phyloP scores from a whole-genome alignment of 2,888 invertebrate species.

The Pachliopta kotzebuea region DNA sequence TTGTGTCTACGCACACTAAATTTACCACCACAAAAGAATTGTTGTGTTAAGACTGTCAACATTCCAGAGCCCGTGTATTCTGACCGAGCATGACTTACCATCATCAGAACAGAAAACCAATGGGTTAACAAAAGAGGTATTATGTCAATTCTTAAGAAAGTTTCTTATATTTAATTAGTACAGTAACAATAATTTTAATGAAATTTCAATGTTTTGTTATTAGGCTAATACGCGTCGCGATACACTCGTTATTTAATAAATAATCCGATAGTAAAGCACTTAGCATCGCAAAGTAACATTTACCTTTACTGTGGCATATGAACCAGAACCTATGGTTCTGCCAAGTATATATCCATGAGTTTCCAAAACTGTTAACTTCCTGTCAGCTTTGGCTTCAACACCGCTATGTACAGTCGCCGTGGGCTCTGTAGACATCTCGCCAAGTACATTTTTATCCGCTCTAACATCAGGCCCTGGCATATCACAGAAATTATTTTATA shows the following conservation, averaged over 20 bases:
- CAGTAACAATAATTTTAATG: no score
- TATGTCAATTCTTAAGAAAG: no score
- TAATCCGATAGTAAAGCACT: not conserved
- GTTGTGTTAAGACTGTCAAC: no score
- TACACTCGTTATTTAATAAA: not conserved
- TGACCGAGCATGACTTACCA: no score
- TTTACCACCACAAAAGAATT: no score
- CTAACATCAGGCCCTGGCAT: slow-evolving; percentile 78
- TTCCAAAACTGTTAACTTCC: slow-evolving; percentile 85
- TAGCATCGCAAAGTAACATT: not conserved
- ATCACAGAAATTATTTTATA: slow-evolving; percentile 65
- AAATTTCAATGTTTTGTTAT: no score
- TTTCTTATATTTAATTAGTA: no score
- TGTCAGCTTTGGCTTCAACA: slow-evolving; percentile 65
- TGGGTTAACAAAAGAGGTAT: no score
- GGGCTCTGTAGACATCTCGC: slow-evolving; percentile 73
- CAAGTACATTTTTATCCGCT: slow-evolving; percentile 74
- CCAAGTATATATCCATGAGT: slow-evolving; percentile 88
- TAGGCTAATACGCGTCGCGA: no score
- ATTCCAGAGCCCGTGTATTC: no score
- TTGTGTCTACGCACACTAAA: no score
- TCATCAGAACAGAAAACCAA: no score
- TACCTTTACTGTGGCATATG: slow-evolving; percentile 91
- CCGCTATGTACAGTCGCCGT: slow-evolving; percentile 69
- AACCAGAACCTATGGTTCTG: slow-evolving; percentile 89